Conservation (phyloP, 2,888 invertebrate genomes). For the Drosophila melanocephala region DNA sequence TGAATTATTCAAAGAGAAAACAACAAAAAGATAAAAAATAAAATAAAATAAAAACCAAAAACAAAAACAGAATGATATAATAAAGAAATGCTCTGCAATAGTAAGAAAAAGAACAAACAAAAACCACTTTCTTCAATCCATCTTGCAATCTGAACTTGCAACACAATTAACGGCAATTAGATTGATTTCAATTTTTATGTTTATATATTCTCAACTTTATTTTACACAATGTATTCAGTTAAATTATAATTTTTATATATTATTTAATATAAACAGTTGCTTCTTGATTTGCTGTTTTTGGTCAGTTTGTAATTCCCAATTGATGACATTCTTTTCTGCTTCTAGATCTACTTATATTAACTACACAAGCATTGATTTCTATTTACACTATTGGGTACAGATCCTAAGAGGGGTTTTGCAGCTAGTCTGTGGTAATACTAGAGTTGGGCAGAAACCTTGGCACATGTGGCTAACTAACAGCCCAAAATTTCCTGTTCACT, state of each 20-base stretch:
- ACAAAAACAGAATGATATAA: conserved; percentile 64
- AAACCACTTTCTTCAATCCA: neutral
- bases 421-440: conserved; percentile 39
- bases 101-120: conserved; percentile 49
- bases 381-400: conserved; percentile 19
- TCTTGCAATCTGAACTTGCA: conserved; percentile 1
- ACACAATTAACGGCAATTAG: neutral
- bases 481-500: conserved; percentile 71
- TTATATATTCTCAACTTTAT: conserved; percentile 12
- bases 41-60: conserved; percentile 49
- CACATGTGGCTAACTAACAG: conserved; percentile 68
- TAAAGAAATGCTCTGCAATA: conserved; percentile 84
- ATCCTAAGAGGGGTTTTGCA: neutral
- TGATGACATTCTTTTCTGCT: neutral
- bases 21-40: conserved; percentile 33
- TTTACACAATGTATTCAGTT: neutral
- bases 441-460: conserved; percentile 62
- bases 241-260: neutral
- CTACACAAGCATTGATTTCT: conserved; percentile 5
- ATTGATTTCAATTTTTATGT: neutral
- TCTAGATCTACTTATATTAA: conserved; percentile 2
- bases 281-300: conserved; percentile 11
- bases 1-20: conserved; percentile 47
- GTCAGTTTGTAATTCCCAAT: conserved; percentile 18
- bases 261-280: conserved; percentile 11